Evolutionary conservation across 2,113 vertebrate genomes (phyloP).

Genomic region (Pachyramphus minor): DNA sequence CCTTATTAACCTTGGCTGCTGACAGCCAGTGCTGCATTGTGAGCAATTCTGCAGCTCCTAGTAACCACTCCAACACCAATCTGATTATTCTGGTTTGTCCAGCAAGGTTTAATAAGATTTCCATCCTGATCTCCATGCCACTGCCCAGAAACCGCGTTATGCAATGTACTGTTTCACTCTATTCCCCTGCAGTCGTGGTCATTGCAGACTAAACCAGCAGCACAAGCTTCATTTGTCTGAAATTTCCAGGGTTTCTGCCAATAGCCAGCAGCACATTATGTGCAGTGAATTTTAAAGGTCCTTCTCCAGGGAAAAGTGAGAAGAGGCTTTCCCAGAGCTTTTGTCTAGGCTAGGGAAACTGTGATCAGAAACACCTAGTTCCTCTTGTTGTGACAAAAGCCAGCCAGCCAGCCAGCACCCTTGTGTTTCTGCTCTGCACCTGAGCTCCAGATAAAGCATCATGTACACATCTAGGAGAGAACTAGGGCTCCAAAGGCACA

Average conservation of each 20-base stretch:
- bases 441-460: background rate
- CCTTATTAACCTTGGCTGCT: background rate
- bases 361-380: background rate
- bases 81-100: background rate
- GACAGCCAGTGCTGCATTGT: background rate
- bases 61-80: background rate
- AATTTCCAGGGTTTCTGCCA: conserved; percentile 3
- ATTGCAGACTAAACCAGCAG: background rate
- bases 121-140: background rate
- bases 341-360: background rate
- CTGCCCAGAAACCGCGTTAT: background rate
- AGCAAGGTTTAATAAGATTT: background rate
- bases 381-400: background rate
- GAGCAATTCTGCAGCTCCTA: background rate
- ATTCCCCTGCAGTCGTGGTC: background rate
- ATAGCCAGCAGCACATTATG: conserved; percentile 6
- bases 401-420: background rate
- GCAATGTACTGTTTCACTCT: background rate
- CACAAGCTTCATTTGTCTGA: background rate
- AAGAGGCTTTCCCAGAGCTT: background rate
- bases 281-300: conserved; percentile 27
- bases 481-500: background rate
- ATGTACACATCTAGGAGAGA: background rate
- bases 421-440: background rate
- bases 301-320: background rate